Evolutionary conservation across 1,140 invertebrate species (phyloP).

Genomic region (Trichoplusia ni): DNA sequence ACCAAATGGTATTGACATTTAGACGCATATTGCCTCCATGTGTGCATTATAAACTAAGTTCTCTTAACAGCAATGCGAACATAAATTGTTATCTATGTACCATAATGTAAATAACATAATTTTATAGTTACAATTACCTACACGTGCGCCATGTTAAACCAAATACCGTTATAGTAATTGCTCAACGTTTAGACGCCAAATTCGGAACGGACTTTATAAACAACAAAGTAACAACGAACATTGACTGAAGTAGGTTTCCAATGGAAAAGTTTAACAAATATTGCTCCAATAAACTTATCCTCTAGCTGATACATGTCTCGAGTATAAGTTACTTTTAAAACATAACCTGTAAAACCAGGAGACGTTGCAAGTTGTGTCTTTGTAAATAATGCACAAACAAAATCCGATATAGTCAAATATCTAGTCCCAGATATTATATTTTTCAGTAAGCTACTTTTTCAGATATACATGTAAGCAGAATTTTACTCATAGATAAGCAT

Average conservation of each 20-base stretch:
- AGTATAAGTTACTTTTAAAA: too few relatives aligned
- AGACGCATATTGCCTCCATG: conserved; percentile 13
- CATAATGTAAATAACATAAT: conserved; percentile 34
- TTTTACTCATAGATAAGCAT: conserved; percentile 53
- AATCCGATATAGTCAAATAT: conserved; percentile 73
- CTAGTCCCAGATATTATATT: conserved; percentile 71
- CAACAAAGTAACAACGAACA: background rate
- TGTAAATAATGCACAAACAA: conserved; percentile 56
- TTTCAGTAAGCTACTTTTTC: conserved; percentile 60
- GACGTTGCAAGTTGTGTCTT: conserved; percentile 29
- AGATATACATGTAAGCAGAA: conserved; percentile 55
- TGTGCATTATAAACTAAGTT: background rate
- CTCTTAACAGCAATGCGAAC: conserved; percentile 13
- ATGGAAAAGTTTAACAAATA: conserved; percentile 6
- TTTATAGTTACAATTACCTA: conserved; percentile 26
- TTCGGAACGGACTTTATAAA: conserved; percentile 26
- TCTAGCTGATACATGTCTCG: conserved; percentile 39
- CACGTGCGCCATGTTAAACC: conserved; percentile 39
- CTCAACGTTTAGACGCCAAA: conserved; percentile 42
- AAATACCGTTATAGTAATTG: conserved; percentile 46
- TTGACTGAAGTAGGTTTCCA: background rate
- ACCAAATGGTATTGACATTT: too few relatives aligned
- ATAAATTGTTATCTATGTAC: conserved; percentile 18
- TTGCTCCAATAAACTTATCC: conserved; percentile 45
- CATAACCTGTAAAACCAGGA: conserved; percentile 21